Evolutionary conservation across 2,888 invertebrate genomes (phyloP).

Genomic region (Orchestes rusci): DNA sequence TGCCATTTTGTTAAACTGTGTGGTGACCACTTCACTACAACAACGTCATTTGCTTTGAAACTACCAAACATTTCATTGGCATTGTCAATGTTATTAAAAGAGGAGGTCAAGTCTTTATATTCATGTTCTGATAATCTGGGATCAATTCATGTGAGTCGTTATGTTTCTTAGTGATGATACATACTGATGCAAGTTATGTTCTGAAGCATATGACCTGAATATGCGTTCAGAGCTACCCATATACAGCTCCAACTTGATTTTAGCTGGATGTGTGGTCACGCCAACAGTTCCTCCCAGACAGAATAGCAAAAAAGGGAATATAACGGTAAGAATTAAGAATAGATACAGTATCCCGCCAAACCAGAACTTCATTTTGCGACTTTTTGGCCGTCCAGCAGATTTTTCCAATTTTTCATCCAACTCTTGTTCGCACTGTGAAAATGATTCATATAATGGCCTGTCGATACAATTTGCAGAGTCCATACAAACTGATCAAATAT

Average conservation of each 20-base stretch:
- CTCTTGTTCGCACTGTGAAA: slow-evolving; percentile 17
- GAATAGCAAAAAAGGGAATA: slow-evolving; percentile 20
- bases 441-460: neutral
- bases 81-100: slow-evolving; percentile 15
- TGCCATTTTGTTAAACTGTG: slow-evolving; percentile 15
- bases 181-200: neutral
- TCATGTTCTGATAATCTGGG: slow-evolving; percentile 10
- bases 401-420: slow-evolving; percentile 7
- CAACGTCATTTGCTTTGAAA: slow-evolving; percentile 13
- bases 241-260: slow-evolving; percentile 11
- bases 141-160: neutral
- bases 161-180: neutral
- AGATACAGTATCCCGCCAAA: slow-evolving; percentile 11
- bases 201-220: slow-evolving; percentile 12
- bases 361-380: slow-evolving; percentile 12
- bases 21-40: slow-evolving; percentile 11
- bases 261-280: slow-evolving; percentile 13
- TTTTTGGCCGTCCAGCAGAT: slow-evolving; percentile 3
- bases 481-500: slow-evolving; percentile 20
- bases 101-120: slow-evolving; percentile 11
- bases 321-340: slow-evolving; percentile 14
- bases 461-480: too few species aligned
- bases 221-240: slow-evolving; percentile 17
- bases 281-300: slow-evolving; percentile 17
- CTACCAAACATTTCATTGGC: slow-evolving; percentile 11